phyloP scores from a whole-genome alignment of 2,113 vertebrate species.

The Baryphthengus martii region DNA sequence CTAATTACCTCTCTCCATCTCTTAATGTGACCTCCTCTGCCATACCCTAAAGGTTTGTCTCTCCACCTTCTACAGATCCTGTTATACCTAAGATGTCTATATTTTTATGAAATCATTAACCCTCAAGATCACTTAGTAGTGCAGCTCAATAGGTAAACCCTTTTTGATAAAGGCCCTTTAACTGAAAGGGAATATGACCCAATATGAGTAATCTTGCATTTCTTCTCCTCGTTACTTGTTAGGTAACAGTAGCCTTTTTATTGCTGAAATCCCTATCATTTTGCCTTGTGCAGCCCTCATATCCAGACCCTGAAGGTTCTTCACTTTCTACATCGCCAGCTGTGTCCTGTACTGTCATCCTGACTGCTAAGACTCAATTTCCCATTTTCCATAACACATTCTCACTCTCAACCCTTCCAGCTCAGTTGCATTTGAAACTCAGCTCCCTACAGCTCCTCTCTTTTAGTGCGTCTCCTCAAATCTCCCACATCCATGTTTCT shows the following conservation, averaged over 20 bases:
- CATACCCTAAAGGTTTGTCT: neutral
- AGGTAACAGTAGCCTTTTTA: neutral
- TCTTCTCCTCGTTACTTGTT: neutral
- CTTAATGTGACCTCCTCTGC: neutral
- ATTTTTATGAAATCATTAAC: neutral
- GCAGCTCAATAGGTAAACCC: neutral
- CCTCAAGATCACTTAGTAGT: neutral
- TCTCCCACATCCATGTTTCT: conserved; percentile 2
- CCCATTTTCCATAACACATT: neutral
- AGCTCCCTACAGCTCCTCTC: neutral
- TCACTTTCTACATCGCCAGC: neutral
- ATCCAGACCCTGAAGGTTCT: neutral
- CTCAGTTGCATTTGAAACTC: neutral
- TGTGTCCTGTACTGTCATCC: neutral
- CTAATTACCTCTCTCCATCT: neutral
- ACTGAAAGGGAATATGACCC: neutral
- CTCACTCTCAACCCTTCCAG: neutral
- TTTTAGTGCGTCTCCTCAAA: neutral
- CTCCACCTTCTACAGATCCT: neutral
- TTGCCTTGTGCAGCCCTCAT: neutral
- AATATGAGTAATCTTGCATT: neutral
- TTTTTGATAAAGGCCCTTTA: neutral
- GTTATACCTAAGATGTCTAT: neutral
- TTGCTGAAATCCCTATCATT: neutral
- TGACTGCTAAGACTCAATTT: neutral